Percentiles rank a stretch among this genome's conserved stretches.
These are phyloP conservation scores for Kryphioiulus occultus DNA, from an alignment of 2,888 invertebrate species.

Conservation along the genomic window DNA sequence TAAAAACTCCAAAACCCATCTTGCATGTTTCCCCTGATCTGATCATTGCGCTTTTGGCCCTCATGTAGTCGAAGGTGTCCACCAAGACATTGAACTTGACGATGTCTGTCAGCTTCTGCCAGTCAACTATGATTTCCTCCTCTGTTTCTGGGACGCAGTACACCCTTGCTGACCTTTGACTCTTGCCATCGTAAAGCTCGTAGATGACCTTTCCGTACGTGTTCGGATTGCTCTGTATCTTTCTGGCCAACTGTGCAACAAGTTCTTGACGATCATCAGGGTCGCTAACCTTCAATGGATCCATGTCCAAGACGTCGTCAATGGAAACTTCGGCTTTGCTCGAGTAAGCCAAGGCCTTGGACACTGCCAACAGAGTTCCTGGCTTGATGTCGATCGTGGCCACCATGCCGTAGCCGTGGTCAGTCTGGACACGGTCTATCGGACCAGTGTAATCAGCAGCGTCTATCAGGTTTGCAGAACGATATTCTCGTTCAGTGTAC, in stretches of 20 bases:
- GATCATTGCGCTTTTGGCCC: neutral
- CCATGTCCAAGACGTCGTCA: neutral
- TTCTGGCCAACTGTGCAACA: neutral
- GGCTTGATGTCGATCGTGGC: neutral
- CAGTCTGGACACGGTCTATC: neutral
- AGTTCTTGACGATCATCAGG: neutral
- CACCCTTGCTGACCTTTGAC: fast-evolving
- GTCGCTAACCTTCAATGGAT: neutral
- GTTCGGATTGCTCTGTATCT: neutral
- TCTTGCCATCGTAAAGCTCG: neutral
- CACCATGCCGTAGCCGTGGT: neutral
- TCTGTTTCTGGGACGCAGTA: neutral
- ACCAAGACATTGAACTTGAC: neutral
- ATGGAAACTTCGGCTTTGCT: neutral
- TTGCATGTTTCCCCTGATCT: neutral
- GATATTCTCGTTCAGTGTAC: neutral
- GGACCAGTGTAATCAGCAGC: neutral
- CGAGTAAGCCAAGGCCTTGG: neutral
- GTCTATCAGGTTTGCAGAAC: neutral
- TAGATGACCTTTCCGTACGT: neutral
- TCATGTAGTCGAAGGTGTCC: neutral
- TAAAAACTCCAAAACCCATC: neutral
- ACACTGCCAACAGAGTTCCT: neutral
- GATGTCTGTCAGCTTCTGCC: neutral
- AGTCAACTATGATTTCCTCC: neutral